A percentile compares a stretch with the other conserved stretches of the same genome.
phyloP scores from a whole-genome alignment of 1,140 invertebrate species.

The Atta cephalotes region DNA sequence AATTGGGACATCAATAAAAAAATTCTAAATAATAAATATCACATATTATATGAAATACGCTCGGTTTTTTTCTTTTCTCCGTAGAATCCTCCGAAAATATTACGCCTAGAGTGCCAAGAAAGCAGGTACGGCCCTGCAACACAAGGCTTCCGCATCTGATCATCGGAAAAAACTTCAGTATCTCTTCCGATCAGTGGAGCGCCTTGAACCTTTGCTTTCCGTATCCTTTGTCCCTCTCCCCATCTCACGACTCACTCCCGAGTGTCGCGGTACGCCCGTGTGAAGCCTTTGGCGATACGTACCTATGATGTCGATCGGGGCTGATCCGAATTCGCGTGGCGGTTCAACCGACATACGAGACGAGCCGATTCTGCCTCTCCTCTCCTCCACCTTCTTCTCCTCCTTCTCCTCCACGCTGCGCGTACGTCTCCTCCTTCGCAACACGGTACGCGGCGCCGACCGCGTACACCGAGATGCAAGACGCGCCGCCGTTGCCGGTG shows the following conservation, averaged over 20 bases:
- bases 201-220: conserved; percentile 19
- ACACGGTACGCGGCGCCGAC: conserved; percentile 17
- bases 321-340: conserved; percentile 48
- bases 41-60: neutral
- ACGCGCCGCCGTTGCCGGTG: conserved; percentile 31
- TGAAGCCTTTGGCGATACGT: neutral
- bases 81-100: neutral
- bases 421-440: neutral
- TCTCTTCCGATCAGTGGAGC: neutral
- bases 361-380: neutral
- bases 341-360: conserved; percentile 41
- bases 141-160: neutral
- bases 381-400: neutral
- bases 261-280: neutral
- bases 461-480: conserved; percentile 1
- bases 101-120: neutral
- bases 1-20: neutral
- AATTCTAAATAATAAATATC: neutral
- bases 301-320: conserved; percentile 24
- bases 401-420: neutral
- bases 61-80: too few species aligned
- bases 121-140: neutral
- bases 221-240: neutral
- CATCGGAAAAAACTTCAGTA: conserved; percentile 19
- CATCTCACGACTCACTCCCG: too few species aligned